These are phyloP conservation scores for Muricea muricata DNA, from an alignment of 92 coral and sea anemone genomes.

Conservation along the genomic window DNA sequence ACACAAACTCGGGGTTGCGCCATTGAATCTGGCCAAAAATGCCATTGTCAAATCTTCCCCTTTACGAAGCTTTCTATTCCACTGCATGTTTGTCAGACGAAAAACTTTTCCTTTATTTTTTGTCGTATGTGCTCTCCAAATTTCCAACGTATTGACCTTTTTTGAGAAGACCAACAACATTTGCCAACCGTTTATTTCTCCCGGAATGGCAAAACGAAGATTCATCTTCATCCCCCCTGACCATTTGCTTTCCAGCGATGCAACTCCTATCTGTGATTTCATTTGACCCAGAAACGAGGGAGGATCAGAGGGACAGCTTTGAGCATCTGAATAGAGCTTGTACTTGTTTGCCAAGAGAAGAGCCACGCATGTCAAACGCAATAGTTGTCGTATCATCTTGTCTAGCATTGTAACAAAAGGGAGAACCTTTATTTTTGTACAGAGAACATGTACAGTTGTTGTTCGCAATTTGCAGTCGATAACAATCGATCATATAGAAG, in stretches of 20 bases:
- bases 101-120: conserved; percentile 37
- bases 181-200: conserved; percentile 63
- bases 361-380: neutral
- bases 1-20: neutral
- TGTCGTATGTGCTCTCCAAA: conserved; percentile 41
- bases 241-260: neutral
- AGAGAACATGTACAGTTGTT: too few species aligned
- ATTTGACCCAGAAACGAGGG: neutral
- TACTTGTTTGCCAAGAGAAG: neutral
- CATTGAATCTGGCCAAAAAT: neutral
- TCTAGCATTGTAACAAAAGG: too few species aligned
- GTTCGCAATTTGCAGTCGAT: too few species aligned
- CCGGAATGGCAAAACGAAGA: conserved; percentile 37
- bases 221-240: conserved; percentile 40
- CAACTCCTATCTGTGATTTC: neutral
- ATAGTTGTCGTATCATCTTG: neutral
- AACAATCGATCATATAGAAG: too few species aligned
- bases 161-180: conserved; percentile 55
- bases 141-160: conserved; percentile 27
- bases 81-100: conserved; percentile 34
- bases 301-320: neutral
- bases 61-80: conserved; percentile 53
- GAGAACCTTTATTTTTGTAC: too few species aligned
- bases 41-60: neutral
- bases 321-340: neutral